Conservation (phyloP, 1,140 invertebrate species). For the Wasmannia auropunctata region DNA sequence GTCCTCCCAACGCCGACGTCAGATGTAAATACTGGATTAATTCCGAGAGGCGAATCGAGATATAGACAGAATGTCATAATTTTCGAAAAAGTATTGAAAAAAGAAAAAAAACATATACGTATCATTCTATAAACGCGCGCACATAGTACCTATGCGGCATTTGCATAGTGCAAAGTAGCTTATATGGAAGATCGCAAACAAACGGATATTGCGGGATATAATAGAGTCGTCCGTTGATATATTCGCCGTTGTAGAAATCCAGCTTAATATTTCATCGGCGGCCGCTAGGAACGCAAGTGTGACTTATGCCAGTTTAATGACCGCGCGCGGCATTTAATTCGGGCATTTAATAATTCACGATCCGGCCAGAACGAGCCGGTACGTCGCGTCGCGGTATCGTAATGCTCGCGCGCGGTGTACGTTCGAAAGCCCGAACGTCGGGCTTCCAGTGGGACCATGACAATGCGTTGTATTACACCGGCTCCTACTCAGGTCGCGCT, state of each 20-base stretch:
- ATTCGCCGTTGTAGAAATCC: slow-evolving; percentile 57
- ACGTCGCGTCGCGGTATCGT: slow-evolving; percentile 52
- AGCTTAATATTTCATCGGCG: slow-evolving; percentile 69
- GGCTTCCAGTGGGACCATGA: slow-evolving; percentile 69
- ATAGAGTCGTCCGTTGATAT: slow-evolving; percentile 59
- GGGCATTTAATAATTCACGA: slow-evolving; percentile 70
- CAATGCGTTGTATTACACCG: slow-evolving; percentile 63
- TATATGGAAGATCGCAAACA: slow-evolving; percentile 5
- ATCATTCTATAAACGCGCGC: not conserved
- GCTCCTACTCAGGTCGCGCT: slow-evolving; percentile 22
- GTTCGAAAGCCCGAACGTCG: slow-evolving; percentile 63
- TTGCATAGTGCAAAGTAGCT: slow-evolving; percentile 31
- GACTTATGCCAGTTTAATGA: slow-evolving; percentile 66
- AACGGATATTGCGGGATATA: slow-evolving; percentile 35
- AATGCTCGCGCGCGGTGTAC: slow-evolving; percentile 41
- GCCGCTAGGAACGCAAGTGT: slow-evolving; percentile 39
- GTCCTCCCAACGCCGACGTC: slow-evolving; percentile 49
- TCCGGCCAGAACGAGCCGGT: slow-evolving; percentile 18
- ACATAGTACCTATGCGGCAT: not conserved
- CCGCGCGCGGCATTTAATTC: slow-evolving; percentile 67
- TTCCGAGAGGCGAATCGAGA: slow-evolving; percentile 44
- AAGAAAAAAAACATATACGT: not conserved
- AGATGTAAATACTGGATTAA: slow-evolving; percentile 70
- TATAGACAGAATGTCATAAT: slow-evolving; percentile 36
- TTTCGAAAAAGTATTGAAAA: slow-evolving; percentile 6